Base-by-base conservation (phyloP, 2,113 vertebrate species). In the Ochotona curzoniae region DNA sequence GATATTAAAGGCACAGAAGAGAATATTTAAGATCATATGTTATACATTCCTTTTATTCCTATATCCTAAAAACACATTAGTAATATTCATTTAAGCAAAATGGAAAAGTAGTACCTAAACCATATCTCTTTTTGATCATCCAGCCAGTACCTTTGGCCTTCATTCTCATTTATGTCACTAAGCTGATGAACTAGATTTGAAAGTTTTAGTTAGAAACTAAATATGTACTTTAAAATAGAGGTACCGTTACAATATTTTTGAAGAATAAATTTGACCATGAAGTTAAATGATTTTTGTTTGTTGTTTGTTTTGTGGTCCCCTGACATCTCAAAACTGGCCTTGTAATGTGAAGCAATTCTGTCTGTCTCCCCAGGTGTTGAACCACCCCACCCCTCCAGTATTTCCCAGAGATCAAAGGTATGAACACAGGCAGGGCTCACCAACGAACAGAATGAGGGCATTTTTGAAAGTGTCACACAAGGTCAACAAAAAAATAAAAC, bases 191-290 rank as follows among this genome's bases (percentile, higher is more conserved):
- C 63, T 79, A 47, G 75, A 54, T 63, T 73, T 82, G 26, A 71
- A 76, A 47, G n/a, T 63, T 17, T 81, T 47, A 92, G 84, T 94
- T 91, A 60, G 85, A 95, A 61, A 49, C 28, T 44, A 87, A 92
- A 80, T 20, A 86, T 32, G 32, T 79, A 74, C 66, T 93, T 92
- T 67, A 83, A 73, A 93, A 90, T 32, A 95, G 61, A 92, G 63
- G 21, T 10, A 92, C 51, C 70, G 96, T 90, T 91, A 79, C 28
- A 90, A 73, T 60, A 60, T 64, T 93, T 95, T 88, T 88, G 32
- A 90, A 90, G 51, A 92, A 92, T 60, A 87, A 79, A 76, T 79
- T 67, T 88, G 88, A 64, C 21, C n/a, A 74, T 71, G 64, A 86
- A 84, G 44, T 79, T 95, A 71, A 85, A 63, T 84, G 60, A n/a